Base-by-base conservation (phyloP, 2,797 vertebrate genomes). In the Emydoidea blandingii region DNA sequence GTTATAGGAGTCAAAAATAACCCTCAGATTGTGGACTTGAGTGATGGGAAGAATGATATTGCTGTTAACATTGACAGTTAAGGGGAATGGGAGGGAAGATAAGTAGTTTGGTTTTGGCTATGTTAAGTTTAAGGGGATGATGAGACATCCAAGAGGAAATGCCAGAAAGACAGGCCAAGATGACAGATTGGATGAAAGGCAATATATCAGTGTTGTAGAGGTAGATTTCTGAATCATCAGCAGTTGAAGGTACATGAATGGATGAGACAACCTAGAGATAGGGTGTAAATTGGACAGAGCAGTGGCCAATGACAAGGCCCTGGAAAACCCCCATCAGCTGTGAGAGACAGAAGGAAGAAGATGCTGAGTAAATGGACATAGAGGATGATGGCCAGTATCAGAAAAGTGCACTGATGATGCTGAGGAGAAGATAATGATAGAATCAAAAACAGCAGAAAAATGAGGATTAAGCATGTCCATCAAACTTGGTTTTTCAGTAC, bases 1-100 rank as follows among this genome's bases (percentile, higher is more conserved):
- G 92, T 57, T 0, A 92, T 90, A 94, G 74, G 68, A 93, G 91
- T 81, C 89, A 93, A 94, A 94, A 90, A 11, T 82, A 87, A 91
- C 74, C 80, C 5, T 49, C 29, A 91, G 56, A 37, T 37, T 68
- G n/a, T 68, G 72, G 50, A 89, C 85, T 12, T 50, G 56, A 56
- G 68, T 31, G 79, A 49, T 82, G 86, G 74, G 44, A 94, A 85
- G 31, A 1, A 0, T 34, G 68, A 23, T 21, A 41, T 14, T 9
- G 41, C 15, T 76, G 25, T 76, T 76, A 47, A 76, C 41, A 68
- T 15, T 47, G 41, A 76, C 25, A 76, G 72, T 47, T 47, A 76
- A 47, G 37, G 41, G 72, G 41, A 76, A 44, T 47, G 14, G 25
- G 72, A 76, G 12, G 72, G 27, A 76, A 74, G 41, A 27, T 15